Evolutionary conservation across 2,113 vertebrate genomes (phyloP), one percentile per base, ranked within the genome.

Genomic region (Otolemur garnettii): DNA sequence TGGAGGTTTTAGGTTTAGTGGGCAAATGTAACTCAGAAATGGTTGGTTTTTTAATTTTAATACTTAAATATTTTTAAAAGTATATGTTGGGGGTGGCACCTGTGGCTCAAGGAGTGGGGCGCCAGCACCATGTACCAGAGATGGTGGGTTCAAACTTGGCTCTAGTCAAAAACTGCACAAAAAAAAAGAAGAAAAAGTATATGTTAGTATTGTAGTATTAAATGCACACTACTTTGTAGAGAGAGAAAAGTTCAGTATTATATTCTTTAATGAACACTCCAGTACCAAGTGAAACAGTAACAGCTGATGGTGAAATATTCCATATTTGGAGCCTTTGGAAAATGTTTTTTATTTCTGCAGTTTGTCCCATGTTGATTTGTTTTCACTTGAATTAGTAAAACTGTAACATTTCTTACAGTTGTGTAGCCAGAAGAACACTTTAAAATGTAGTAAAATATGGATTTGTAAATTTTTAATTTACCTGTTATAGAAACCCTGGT

Each of bases 1-100:
- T 64, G 30, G 15, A 80, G 12, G n/a, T 64, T 93, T 88, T 92
- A 71, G 60, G 21, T 28, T 88, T 89, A 86, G 74, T 94, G 77
- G 28, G 38, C 80, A 85, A 78, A 81, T 59, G 4, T 22, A 64
- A 72, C 79, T 93, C 4, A 85, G 35, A 95, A 87, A 33, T 69
- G n/a, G 57, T 35, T 28, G 45, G 4, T 0, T 68, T 28, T 85
- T 83, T 82, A 50, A 42, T 79, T 50, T 57, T 72, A 42, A 74
- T 72, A 38, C 7, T 19, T 83, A 83, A 79, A 28, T 68, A 33
- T 55, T 91, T 92, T 13, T 14, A 19, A 38, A 64, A 95, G 66
- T 74, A 14, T 60, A 13, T 68, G 35, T 62, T 93, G 50, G 4
- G 45, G 45, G 45, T 7, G 45, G 9, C 6, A 8, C 45, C 45